These are phyloP conservation scores for Caenorhabditis becei DNA, from an alignment of 2,888 invertebrate species.

Conservation along the genomic window DNA sequence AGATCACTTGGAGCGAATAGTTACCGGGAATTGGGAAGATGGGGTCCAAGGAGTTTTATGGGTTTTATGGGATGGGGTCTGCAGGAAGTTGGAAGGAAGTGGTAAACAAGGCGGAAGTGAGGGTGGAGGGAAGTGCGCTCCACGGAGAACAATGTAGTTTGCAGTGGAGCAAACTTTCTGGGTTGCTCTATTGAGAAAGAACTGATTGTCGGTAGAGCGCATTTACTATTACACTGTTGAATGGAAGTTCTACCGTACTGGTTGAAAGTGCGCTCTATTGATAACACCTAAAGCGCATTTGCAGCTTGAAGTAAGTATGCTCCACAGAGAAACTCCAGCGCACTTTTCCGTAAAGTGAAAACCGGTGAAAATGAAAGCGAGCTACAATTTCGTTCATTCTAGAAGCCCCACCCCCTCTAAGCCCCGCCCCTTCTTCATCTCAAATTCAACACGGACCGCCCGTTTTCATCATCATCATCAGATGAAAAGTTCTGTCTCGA, in stretches of 20 bases:
- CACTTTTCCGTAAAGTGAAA: too few relatives aligned
- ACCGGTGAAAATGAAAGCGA: not conserved
- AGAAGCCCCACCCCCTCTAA: not conserved
- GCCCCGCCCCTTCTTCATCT: not conserved
- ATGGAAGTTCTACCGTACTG: too few relatives aligned
- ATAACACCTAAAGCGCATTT: too few relatives aligned
- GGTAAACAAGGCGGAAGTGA: not conserved
- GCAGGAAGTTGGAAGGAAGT: not conserved
- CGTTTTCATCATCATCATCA: conserved; percentile 8
- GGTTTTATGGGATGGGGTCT: not conserved
- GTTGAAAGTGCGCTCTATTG: too few relatives aligned
- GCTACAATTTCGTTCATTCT: not conserved
- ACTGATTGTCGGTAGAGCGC: too few relatives aligned
- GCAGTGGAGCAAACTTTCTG: too few relatives aligned
- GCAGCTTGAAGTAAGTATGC: too few relatives aligned
- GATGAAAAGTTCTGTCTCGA: conserved; percentile 1
- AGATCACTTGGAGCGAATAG: too few relatives aligned
- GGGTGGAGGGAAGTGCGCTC: not conserved
- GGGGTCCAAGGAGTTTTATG: not conserved
- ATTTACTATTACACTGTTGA: too few relatives aligned
- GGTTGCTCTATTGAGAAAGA: too few relatives aligned
- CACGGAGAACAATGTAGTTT: too few relatives aligned
- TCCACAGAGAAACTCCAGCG: too few relatives aligned
- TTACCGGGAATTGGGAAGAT: not conserved
- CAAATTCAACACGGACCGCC: conserved; percentile 8